phyloP scores from a whole-genome alignment of 2,888 invertebrate species.

The Plebejus melissa region DNA sequence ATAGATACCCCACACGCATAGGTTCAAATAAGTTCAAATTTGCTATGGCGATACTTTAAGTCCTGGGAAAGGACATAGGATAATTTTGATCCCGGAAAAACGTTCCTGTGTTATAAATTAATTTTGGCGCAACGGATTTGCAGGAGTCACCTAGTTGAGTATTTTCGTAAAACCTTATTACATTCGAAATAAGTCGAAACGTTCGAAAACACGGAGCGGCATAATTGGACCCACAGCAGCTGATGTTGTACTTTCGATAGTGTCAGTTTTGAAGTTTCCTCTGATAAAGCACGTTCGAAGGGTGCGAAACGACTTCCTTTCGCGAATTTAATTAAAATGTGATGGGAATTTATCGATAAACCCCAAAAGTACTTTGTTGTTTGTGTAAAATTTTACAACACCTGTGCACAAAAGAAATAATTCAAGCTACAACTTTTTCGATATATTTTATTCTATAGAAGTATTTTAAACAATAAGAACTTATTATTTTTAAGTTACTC shows the following conservation, averaged over 20 bases:
- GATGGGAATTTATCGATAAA: slow-evolving; percentile 26
- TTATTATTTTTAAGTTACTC: not conserved
- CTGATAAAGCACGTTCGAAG: slow-evolving; percentile 65
- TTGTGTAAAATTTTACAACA: not conserved
- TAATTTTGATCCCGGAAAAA: no score
- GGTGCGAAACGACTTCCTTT: slow-evolving; percentile 55
- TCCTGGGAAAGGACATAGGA: no score
- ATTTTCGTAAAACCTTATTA: not conserved
- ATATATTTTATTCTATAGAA: not conserved
- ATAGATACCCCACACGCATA: no score
- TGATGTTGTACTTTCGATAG: slow-evolving; percentile 61
- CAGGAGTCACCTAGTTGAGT: no score
- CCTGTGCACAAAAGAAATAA: not conserved
- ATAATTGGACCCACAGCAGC: slow-evolving; percentile 65
- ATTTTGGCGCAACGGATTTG: no score
- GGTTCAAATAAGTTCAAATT: no score
- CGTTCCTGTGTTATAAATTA: no score
- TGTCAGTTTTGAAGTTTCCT: slow-evolving; percentile 65
- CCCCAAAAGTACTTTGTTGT: not conserved
- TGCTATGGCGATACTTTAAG: no score
- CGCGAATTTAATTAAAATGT: slow-evolving; percentile 59
- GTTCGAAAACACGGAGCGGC: slow-evolving; percentile 32
- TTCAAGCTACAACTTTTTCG: not conserved
- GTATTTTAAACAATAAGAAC: not conserved
- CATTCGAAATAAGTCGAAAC: not conserved